Base-by-base conservation (phyloP, 2,888 invertebrate species). In the Apamea anceps region DNA sequence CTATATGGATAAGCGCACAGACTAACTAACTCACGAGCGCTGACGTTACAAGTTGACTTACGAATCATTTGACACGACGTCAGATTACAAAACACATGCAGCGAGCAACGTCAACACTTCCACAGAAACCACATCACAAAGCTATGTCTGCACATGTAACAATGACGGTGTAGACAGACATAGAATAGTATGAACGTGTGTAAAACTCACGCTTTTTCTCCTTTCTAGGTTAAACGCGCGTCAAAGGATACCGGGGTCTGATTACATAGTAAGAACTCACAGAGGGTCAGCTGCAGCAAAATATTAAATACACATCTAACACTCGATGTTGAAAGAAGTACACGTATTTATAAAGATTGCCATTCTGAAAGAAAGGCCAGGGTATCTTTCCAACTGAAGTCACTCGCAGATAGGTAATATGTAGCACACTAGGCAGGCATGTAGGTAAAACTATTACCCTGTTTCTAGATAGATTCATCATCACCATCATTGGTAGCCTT, bases 181-280 rank as follows among this genome's bases (percentile, higher is more conserved):
- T 63, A 28, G 1, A 74, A 57, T 32, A 66, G 28, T 67, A 75
- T 60, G 65, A 37, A 62, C 63, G 70, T 79, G 25, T 68, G 75
- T 48, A 62, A 54, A 75, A 75, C 75, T 77, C 77, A 71, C 77
- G 77, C 70, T 77, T 86, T 79, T 85, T 80, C 83, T 83, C 73
- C 7, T 86, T 83, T 85, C 80, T 85, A 68, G 80, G 83, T 83
- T 86, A 86, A 85, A 86, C 80, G 75, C 72, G 68, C 79, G 77
- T 80, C 86, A 83, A 80, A 86, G 86, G 75, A 86, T 72, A 15
- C 80, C 51, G 37, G 75, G 65, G 60, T 71, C 75, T 65, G 66
- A 62, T 67, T 68, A 42, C 73, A 67, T 0, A 13, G 32, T 7
- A 18, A 15, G 8, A 21, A 77, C 28, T 21, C 2, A 68, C 76